These are phyloP conservation scores for Lucifuga dentata DNA, from an alignment of 2,113 vertebrate species.

Conservation along the genomic window DNA sequence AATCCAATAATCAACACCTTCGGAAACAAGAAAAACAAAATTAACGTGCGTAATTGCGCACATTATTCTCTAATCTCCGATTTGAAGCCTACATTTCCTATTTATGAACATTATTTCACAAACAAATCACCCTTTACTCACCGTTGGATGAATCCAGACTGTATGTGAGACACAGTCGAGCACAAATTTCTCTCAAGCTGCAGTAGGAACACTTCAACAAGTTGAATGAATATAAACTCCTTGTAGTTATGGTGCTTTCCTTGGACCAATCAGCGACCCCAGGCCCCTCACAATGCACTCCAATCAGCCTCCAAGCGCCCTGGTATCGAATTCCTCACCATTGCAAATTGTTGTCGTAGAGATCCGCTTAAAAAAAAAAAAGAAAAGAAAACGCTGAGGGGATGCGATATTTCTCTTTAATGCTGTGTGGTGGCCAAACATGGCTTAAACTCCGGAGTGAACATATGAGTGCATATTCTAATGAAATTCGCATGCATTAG, in stretches of 20 bases:
- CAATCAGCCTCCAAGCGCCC: constrained; percentile 93
- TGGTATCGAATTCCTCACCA: constrained; percentile 97
- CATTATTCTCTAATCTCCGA: not conserved
- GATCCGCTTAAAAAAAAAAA: constrained; percentile 88
- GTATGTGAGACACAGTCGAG: constrained; percentile 14
- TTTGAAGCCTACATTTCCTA: not conserved
- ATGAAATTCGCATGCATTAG: constrained; percentile 75
- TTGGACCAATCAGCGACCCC: constrained; percentile 99
- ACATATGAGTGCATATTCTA: constrained; percentile 8
- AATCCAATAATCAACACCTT: constrained; percentile 39
- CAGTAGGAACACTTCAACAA: constrained; percentile 90
- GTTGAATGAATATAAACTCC: constrained; percentile 98
- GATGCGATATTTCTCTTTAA: constrained; percentile 74
- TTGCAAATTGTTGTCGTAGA: constrained; percentile 98
- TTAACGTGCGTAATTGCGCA: constrained; percentile 6
- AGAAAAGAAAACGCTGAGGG: constrained; percentile 80
- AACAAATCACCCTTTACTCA: constrained; percentile 48
- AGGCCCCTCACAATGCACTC: constrained; percentile 94
- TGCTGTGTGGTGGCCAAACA: constrained; percentile 29
- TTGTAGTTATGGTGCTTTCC: constrained; percentile 92
- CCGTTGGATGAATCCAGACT: constrained; percentile 33
- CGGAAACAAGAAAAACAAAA: not conserved
- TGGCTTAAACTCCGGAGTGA: constrained; percentile 15
- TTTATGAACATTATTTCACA: not conserved
- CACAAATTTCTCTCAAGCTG: constrained; percentile 66